Evolutionary conservation across 1,140 invertebrate genomes (phyloP).

Genomic region (Brachionus asplanchnoidis): DNA sequence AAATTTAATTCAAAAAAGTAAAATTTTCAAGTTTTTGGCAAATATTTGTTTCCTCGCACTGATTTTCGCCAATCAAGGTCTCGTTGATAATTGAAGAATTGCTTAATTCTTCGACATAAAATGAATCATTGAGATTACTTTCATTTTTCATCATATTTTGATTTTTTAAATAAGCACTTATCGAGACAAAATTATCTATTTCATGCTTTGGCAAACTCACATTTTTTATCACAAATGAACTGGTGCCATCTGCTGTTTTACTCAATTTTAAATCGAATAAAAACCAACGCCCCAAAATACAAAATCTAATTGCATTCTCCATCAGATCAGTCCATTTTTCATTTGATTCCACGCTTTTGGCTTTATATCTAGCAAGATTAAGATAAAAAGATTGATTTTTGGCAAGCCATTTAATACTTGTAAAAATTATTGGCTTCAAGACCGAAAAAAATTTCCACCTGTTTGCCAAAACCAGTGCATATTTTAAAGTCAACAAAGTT

Average conservation of each 20-base stretch:
- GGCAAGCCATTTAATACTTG: neutral
- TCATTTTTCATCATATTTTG: neutral
- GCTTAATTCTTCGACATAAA: neutral
- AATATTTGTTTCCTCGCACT: neutral
- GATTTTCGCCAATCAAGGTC: neutral
- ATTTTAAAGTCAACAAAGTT: neutral
- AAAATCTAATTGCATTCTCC: neutral
- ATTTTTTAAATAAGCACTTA: neutral
- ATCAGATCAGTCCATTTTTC: neutral
- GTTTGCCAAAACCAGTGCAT: neutral
- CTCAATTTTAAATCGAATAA: neutral
- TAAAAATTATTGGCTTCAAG: neutral
- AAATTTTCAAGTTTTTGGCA: neutral
- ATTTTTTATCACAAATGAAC: neutral
- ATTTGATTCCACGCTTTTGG: neutral
- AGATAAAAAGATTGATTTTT: neutral
- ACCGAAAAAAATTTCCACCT: neutral
- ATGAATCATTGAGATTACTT: neutral
- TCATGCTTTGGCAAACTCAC: neutral
- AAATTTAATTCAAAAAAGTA: neutral
- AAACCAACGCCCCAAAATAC: conserved; percentile 3
- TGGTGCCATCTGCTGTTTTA: neutral
- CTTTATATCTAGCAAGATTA: neutral
- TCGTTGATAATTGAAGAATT: conserved; percentile 4
- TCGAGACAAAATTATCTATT: neutral